Conservation (phyloP, 2,888 invertebrate species). For the Ptychoptera albimana region DNA sequence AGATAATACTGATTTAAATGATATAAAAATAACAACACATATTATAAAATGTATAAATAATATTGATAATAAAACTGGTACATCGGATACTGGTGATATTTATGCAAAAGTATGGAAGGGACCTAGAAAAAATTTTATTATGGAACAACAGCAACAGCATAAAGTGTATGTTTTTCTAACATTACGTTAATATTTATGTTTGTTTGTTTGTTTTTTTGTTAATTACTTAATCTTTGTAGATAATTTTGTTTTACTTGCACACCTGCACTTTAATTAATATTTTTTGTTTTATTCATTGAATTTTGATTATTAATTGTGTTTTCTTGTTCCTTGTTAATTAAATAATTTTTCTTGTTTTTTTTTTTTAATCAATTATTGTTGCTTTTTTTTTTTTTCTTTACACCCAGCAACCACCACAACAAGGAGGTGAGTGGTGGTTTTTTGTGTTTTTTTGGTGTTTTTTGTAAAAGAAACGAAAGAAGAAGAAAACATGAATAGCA, state of each 20-base stretch:
- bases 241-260: neutral
- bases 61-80: conserved; percentile 16
- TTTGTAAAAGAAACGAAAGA: too few relatives aligned
- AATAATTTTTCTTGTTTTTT: neutral
- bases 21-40: conserved; percentile 10
- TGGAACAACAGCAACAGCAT: conserved; percentile 20
- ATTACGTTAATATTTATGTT: conserved; percentile 4
- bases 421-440: too few relatives aligned
- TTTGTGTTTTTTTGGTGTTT: too few relatives aligned
- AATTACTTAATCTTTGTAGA: neutral
- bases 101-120: conserved; percentile 33
- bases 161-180: conserved; percentile 25
- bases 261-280: neutral
- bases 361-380: neutral
- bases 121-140: conserved; percentile 20
- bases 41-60: neutral
- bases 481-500: too few relatives aligned
- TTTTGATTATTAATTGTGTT: neutral
- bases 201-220: conserved; percentile 2
- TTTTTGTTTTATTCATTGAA: neutral
- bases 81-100: conserved; percentile 15
- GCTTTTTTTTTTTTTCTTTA: too few relatives aligned
- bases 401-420: too few relatives aligned
- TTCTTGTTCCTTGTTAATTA: neutral
- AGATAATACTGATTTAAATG: neutral